Evolutionary conservation across 1,140 invertebrate genomes (phyloP), one percentile per base, ranked within the genome.

Genomic region (Sesamia nonagrioides): DNA sequence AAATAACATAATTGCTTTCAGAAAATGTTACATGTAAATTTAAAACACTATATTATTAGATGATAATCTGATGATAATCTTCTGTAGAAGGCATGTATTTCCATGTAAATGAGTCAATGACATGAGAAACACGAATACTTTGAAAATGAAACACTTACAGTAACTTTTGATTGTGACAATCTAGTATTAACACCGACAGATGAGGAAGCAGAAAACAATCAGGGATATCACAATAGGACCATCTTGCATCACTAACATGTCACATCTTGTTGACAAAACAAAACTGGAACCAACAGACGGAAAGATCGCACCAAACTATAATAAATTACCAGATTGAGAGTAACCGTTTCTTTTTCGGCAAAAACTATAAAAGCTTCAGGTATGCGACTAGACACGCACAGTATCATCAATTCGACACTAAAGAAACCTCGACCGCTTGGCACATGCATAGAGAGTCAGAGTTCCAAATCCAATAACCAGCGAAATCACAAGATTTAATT

Each of bases 171-270:
- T 85, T 77, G 86, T 54, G 84, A 89, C 86, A 33, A 94, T 89
- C 33, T 90, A 86, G 87, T 94, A 94, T 56, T 94, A 94, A 78
- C 91, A 94, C 77, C 91, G 87, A 69, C 88, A 94, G 83, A 94
- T 94, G 75, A 94, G 83, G 75, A 93, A 60, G 37, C 94, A 69
- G 79, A 94, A 94, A 66, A 94, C 89, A 84, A 94, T 90, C 93
- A 92, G 94, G 42, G 93, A 94, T 54, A 94, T 75, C 76, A 94
- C 83, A 68, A 94, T 89, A 17, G 92, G 92, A 66, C 87, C 87
- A 66, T 94, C 93, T 81, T 92, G 89, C 78, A 91, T 89, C 21
- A 92, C 42, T 60, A 92, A 78, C n/a, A 71, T 82, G 77, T 89
- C 89, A n/a, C 91, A 93, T 92, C 73, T 84, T 84, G 61, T 18